Evolutionary conservation across 1,140 invertebrate genomes (phyloP), one percentile per base, ranked within the genome.

Genomic region (Drosophila orosa): DNA sequence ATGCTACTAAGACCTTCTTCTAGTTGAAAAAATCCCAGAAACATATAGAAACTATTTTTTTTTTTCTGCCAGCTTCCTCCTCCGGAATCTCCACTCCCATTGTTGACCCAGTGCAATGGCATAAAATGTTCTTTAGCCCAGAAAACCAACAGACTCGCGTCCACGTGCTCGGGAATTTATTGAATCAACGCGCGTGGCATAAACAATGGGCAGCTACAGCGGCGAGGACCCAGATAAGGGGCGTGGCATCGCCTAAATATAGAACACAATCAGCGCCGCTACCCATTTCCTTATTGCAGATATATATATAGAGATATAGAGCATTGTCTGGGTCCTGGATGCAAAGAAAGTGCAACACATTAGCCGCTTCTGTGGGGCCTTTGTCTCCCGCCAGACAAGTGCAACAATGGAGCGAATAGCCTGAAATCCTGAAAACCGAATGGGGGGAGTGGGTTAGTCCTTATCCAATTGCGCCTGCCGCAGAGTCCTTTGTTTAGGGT

Each of bases 131-230:
- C 39, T 17, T 25, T 25, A 57, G 27, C 35, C 48, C 50, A 73
- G 35, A 73, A 76, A 73, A 57, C 44, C 67, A 62, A 47, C 62
- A 52, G 74, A 66, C 37, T 27, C 33, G 76, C 45, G 40, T 55
- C 48, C 59, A 62, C 44, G 59, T 83, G 71, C 56, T 10, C 33
- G 33, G 50, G 45, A 72, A 80, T 83, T 79, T 73, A 83, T 83
- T 80, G 80, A 85, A 77, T 63, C 63, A 74, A 82, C 74, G 74
- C 80, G 74, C 80, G 62, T 82, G 69, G 79, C 80, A 78, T 83
- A 83, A 78, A 83, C 80, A 82, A 82, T 82, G 68, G 68, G 59
- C 48, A 50, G 56, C 58, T 54, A 37, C 48, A 50, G 60, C 50
- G 9, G 3, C 12, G 15, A 29, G 27, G 25, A n/a, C 22, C 42